A percentile compares a stretch with the other conserved stretches of the same genome.
Conservation (phyloP, 2,888 invertebrate species). For the Lepeophtheirus nordmannii region DNA sequence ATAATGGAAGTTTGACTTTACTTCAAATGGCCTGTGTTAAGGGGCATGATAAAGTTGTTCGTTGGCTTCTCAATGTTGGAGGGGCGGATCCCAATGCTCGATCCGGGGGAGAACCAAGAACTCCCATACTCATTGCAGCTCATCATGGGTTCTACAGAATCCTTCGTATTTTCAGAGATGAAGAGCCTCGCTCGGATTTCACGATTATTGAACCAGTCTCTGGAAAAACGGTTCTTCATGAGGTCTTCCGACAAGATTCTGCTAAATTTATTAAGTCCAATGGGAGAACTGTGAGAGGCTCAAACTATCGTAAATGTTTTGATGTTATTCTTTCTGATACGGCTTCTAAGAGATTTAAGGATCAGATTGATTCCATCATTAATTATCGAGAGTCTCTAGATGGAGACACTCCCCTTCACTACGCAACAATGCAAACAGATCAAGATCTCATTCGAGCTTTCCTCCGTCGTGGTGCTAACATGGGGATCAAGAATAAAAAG, state of each 20-base stretch:
- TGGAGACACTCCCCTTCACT: conserved; percentile 26
- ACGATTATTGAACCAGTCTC: conserved; percentile 37
- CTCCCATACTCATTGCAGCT: conserved; percentile 16
- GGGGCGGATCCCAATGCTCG: neutral
- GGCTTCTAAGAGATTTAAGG: neutral
- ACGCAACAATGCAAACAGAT: conserved; percentile 37
- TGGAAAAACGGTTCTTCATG: conserved; percentile 27
- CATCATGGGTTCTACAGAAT: conserved; percentile 7
- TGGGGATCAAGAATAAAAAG: conserved; percentile 48
- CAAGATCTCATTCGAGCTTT: conserved; percentile 46
- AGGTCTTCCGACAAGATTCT: conserved; percentile 8
- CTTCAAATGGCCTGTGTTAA: conserved; percentile 5
- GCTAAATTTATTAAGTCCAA: neutral
- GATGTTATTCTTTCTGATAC: neutral
- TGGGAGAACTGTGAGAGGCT: neutral
- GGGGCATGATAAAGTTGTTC: neutral
- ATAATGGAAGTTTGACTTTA: neutral
- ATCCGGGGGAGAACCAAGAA: neutral
- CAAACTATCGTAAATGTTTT: conserved; percentile 9
- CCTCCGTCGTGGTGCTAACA: conserved; percentile 52
- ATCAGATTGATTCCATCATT: conserved; percentile 35
- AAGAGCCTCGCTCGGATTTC: conserved; percentile 43
- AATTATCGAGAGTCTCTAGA: conserved; percentile 34
- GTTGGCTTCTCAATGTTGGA: neutral
- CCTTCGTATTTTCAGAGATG: conserved; percentile 1